These are phyloP conservation scores for Drosophila littoralis DNA, from an alignment of 1,140 invertebrate species.

Conservation along the genomic window DNA sequence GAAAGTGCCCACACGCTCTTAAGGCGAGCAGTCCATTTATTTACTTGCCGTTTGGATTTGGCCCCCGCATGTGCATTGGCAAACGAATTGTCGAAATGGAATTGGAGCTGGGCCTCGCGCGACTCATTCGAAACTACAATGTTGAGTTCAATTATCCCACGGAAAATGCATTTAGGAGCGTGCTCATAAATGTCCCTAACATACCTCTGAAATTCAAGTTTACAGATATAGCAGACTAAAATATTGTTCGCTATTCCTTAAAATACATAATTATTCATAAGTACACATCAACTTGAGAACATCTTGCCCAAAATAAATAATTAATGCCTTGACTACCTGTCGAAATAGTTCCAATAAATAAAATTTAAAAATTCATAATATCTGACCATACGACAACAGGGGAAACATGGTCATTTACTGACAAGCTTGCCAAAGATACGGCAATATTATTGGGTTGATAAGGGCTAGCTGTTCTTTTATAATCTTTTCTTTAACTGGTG, in stretches of 20 bases:
- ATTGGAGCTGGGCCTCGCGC: conserved; percentile 87
- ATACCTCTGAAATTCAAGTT: conserved; percentile 80
- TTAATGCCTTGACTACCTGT: too few species aligned
- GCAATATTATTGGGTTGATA: too few species aligned
- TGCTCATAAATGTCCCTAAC: conserved; percentile 70
- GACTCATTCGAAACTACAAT: conserved; percentile 86
- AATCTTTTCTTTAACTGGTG: too few species aligned
- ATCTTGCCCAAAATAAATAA: too few species aligned
- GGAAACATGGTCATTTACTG: too few species aligned
- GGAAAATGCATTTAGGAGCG: conserved; percentile 56
- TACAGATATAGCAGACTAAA: conserved; percentile 55
- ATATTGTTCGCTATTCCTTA: neutral
- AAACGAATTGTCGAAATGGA: conserved; percentile 90
- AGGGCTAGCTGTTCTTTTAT: too few species aligned
- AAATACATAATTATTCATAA: neutral
- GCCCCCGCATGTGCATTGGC: conserved; percentile 86
- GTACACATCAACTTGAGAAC: too few species aligned
- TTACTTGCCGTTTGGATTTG: conserved; percentile 87
- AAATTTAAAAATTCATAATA: too few species aligned
- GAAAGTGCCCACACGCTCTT: conserved; percentile 65
- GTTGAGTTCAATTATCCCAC: conserved; percentile 85
- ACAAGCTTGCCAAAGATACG: too few species aligned
- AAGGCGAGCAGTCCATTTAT: conserved; percentile 85
- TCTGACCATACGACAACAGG: too few species aligned
- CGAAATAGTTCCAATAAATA: too few species aligned